Base-by-base conservation (phyloP, 1,140 invertebrate genomes). In the Drosophila sproati region DNA sequence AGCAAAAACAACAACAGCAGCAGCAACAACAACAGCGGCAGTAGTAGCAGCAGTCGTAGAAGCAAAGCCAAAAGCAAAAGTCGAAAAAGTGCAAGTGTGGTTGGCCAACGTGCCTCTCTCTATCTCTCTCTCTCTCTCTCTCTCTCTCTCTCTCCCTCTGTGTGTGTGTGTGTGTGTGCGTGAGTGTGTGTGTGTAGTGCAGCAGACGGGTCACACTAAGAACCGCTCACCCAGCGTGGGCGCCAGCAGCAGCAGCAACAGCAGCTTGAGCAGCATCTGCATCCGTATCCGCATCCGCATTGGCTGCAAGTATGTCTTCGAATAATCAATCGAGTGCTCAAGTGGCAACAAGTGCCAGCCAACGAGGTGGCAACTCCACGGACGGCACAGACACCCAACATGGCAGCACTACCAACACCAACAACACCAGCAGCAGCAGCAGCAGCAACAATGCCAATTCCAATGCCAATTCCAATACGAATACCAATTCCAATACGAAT, bases 321-420 rank as follows among this genome's bases (percentile, higher is more conserved):
- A 92, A 87, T 89, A 92, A 80, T 82, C 91, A 92, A 88, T 79
- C 83, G 66, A 78, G 77, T 56, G 59, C 60, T 45, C 57, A 67
- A 70, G 69, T 54, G 87, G 82, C 87, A 90, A 91, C 86, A 86
- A 91, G 82, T 91, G 70, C 80, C 31, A 69, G 47, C 35, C 75
- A 69, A n/a, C 62, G 56, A 12, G 67, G 62, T 32, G 60, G 73
- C 60, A 73, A 81, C 37, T 68, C 80, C 62, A 82, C 83, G 71
- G 85, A 83, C 66, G 66, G 73, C 61, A 78, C 73, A 61, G 73
- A 88, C n/a, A 56, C 61, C 48, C 74, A 81, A 56, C 74, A 61
- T 20, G 62, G 61, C 61, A 35, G 20, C 52, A 47, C n/a, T 52
- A 35, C 47, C 39, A 66, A 29, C 67, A 80, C 32, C 60, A 73